Conservation (phyloP, 2,888 invertebrate species). For the Stenodera caucasica region DNA sequence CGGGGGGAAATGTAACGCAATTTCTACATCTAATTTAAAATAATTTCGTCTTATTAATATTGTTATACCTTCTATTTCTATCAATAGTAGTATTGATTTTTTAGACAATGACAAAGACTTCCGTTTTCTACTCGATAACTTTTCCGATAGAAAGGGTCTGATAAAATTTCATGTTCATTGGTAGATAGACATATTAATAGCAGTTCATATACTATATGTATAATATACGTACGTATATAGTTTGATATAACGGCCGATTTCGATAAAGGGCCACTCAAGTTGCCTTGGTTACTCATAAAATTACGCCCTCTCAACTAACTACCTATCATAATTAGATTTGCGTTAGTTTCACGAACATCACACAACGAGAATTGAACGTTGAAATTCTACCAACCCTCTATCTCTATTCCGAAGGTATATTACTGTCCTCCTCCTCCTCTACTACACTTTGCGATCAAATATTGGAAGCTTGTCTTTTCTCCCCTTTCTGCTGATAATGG, state of each 20-base stretch:
- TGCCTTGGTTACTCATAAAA: slow-evolving; percentile 28
- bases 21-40: slow-evolving; percentile 29
- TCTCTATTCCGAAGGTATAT: not conserved
- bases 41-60: slow-evolving; percentile 32
- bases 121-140: not conserved
- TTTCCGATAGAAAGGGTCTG: not conserved
- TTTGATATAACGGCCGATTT: slow-evolving; percentile 12
- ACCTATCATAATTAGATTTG: slow-evolving; percentile 27
- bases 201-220: not conserved
- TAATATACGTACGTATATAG: not conserved
- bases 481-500: slow-evolving; percentile 14
- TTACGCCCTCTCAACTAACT: slow-evolving; percentile 23
- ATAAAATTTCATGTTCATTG: not conserved
- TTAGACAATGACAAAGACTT: no score
- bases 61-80: no score
- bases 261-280: slow-evolving; percentile 19
- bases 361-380: not conserved
- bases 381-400: slow-evolving; percentile 10
- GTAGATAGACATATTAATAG: not conserved
- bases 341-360: slow-evolving; percentile 17
- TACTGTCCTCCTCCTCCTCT: not conserved
- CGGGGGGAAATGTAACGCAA: slow-evolving; percentile 22
- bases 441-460: not conserved
- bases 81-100: no score
- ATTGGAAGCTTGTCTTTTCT: not conserved